Evolutionary conservation across 1,140 invertebrate genomes (phyloP).

Genomic region (Phymorhynchus buccinoides): DNA sequence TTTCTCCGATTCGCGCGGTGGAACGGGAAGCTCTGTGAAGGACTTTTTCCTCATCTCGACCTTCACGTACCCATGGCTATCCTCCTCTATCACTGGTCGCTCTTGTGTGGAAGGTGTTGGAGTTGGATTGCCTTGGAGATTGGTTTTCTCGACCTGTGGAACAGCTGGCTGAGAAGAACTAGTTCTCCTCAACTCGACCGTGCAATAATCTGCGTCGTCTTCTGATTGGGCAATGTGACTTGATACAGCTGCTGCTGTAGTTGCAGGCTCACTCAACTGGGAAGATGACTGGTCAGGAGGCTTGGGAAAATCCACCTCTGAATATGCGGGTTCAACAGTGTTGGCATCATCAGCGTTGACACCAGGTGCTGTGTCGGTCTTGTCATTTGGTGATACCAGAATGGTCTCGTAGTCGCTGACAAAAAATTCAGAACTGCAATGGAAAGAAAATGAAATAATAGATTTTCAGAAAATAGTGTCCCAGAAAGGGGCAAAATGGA

Average conservation of each 20-base stretch:
- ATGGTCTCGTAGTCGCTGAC: conserved; percentile 10
- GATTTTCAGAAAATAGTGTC: background rate
- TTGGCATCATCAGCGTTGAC: background rate
- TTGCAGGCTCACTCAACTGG: background rate
- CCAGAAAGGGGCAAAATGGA: no score
- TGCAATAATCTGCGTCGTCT: background rate
- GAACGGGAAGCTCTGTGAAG: no score
- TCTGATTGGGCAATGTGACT: background rate
- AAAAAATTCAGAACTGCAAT: background rate
- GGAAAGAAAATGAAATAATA: background rate
- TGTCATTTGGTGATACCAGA: background rate
- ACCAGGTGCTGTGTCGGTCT: background rate
- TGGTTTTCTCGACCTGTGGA: background rate
- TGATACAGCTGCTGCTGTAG: background rate
- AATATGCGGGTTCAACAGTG: background rate
- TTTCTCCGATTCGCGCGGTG: no score
- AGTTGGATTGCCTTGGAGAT: background rate
- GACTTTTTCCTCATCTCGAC: no score
- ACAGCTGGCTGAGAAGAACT: background rate
- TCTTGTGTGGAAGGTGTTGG: background rate
- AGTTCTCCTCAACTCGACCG: background rate
- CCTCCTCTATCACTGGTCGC: background rate
- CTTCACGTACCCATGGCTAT: background rate
- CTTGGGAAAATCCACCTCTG: background rate
- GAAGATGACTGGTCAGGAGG: background rate